Percentiles rank a stretch among this genome's conserved stretches.
phyloP scores from a whole-genome alignment of 2,113 vertebrate genomes.

The Pyrgilauda ruficollis region DNA sequence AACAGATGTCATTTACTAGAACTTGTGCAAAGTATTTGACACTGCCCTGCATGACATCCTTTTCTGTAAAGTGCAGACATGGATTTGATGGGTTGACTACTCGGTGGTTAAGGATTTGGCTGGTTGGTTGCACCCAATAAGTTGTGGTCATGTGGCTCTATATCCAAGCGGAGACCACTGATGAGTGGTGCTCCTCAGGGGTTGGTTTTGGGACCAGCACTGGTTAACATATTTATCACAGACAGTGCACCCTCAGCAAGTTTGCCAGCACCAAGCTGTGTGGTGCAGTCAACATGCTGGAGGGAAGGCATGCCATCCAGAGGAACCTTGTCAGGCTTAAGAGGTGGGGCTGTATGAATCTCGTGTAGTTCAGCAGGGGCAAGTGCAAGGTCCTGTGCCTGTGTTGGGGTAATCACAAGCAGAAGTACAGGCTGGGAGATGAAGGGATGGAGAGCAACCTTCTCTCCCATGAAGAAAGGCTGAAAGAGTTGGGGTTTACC shows the following conservation, averaged over 20 bases:
- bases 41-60: not conserved
- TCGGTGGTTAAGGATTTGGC: not conserved
- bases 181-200: not conserved
- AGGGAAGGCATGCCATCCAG: not conserved
- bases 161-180: not conserved
- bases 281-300: not conserved
- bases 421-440: not conserved
- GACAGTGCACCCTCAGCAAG: not conserved
- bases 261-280: not conserved
- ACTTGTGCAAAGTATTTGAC: not conserved
- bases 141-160: not conserved
- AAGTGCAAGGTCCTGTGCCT: not conserved
- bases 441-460: not conserved
- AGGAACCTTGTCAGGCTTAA: not conserved
- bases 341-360: too few species aligned
- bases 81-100: not conserved
- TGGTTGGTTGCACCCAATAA: not conserved
- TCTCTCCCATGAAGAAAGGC: not conserved
- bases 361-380: rapidly evolving
- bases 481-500: not conserved
- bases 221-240: not conserved
- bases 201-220: not conserved
- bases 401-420: not conserved
- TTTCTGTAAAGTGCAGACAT: not conserved
- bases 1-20: not conserved